Evolutionary conservation across 2,888 invertebrate genomes (phyloP).

Genomic region (Halictus ligatus): DNA sequence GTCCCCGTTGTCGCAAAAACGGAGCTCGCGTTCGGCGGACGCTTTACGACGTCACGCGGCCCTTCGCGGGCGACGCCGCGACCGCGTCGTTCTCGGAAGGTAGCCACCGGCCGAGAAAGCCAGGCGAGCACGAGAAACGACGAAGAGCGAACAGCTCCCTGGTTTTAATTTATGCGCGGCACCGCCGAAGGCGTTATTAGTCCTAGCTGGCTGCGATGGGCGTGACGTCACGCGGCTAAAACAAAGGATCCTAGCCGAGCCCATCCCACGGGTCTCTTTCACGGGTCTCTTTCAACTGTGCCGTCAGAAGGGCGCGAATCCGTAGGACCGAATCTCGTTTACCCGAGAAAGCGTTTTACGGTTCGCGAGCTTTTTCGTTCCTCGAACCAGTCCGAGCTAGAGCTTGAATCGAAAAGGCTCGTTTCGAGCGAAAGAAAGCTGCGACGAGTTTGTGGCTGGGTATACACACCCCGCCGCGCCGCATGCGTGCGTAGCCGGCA

Average conservation of each 20-base stretch:
- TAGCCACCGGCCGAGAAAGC: conserved; percentile 23
- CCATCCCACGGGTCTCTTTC: conserved; percentile 65
- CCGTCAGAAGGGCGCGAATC: conserved; percentile 71
- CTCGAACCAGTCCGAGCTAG: background rate
- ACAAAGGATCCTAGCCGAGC: conserved; percentile 80
- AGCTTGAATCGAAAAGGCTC: background rate
- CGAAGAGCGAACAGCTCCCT: conserved; percentile 60
- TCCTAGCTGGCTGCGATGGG: conserved; percentile 77
- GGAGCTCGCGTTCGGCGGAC: background rate
- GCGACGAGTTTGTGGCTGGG: accelerated
- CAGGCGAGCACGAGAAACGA: conserved; percentile 43
- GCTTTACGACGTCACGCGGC: conserved; percentile 37
- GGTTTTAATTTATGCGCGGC: conserved; percentile 83
- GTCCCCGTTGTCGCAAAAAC: conserved; percentile 22
- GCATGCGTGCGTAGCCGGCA: conserved; percentile 55
- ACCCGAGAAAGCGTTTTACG: conserved; percentile 27
- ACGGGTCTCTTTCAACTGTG: conserved; percentile 76
- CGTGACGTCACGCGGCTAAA: conserved; percentile 83
- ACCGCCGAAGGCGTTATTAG: conserved; percentile 81
- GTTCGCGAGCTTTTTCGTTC: conserved; percentile 34
- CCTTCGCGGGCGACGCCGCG: conserved; percentile 28
- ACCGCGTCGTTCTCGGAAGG: conserved; percentile 69
- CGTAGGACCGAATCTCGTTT: conserved; percentile 18
- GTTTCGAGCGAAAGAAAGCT: background rate
- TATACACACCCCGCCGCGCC: background rate